Evolutionary conservation across 2,113 vertebrate genomes (phyloP), one percentile per base, ranked within the genome.

Genomic region (Girardinichthys multiradiatus): DNA sequence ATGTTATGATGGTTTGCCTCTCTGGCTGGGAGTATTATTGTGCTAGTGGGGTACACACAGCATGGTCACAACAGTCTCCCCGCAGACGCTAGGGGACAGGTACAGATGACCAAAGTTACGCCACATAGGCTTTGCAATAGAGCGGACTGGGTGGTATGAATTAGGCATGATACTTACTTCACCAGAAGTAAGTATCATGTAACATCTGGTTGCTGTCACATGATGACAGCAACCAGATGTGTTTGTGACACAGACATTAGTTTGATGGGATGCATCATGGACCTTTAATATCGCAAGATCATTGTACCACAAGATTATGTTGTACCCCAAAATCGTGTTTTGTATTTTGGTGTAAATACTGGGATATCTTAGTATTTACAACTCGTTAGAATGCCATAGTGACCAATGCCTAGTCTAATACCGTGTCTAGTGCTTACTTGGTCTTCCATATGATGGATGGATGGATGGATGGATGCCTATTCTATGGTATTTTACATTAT

Each of bases 381-480:
- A 45, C 48, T 24, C 21, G 24, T 10, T n/a, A 51, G 48, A 51
- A 24, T 10, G 1, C 24, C 21, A 1, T 7, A 3, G 7, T 9
- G 21, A 24, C 24, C 48, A 14, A 45, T 19, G 42, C 42, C 21
- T 24, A 19, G 48, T n/a, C 24, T 21, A 24, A 51, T 19, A 21
- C 48, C 7, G 24, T n/a, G 19, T 51, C 19, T 5, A 24, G 48
- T 2, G 21, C 19, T 24, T 9, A 24, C 24, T 39, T 39, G 6
- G 4, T 51, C 48, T 51, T 15, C 24, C 19, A 51, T 21, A 8
- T 13, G 19, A 13, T 31, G 33, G 31, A 58, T 58, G 21, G 70
- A 57, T 61, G 57, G 64, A 15, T 48, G 30, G 73, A 45, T 30
- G 77, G 51, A 48, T 48, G 2, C n/a, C n/a, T n/a, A n/a, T 17